phyloP scores from a whole-genome alignment of 2,797 vertebrate genomes.

The Pagetopsis macropterus region DNA sequence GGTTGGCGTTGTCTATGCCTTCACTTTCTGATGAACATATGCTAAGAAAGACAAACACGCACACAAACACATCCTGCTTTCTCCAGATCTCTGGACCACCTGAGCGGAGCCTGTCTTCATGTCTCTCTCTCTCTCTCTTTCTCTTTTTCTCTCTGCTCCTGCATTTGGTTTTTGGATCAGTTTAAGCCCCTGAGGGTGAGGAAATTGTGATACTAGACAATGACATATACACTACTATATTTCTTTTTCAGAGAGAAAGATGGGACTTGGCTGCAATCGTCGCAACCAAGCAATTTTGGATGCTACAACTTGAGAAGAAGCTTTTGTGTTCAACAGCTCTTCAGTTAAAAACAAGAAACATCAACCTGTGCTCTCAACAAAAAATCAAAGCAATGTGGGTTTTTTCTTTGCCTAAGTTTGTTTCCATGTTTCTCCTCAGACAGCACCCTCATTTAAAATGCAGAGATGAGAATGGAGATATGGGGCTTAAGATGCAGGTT shows the following conservation, averaged over 20 bases:
- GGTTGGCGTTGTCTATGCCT: slow-evolving; percentile 96
- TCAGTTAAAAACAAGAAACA: slow-evolving; percentile 45
- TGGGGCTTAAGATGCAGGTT: slow-evolving; percentile 59
- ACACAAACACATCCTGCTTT: slow-evolving; percentile 27
- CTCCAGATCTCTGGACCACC: slow-evolving; percentile 38
- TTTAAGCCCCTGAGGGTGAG: slow-evolving; percentile 24
- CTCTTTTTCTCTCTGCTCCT: slow-evolving; percentile 3
- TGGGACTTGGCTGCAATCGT: slow-evolving; percentile 37
- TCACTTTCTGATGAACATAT: slow-evolving; percentile 89
- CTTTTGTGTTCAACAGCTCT: slow-evolving; percentile 30
- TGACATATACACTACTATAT: slow-evolving; percentile 43
- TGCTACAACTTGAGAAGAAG: slow-evolving; percentile 21
- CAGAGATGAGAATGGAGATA: slow-evolving; percentile 59
- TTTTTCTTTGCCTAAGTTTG: slow-evolving; percentile 56
- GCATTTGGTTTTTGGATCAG: slow-evolving; percentile 26
- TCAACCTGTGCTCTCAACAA: slow-evolving; percentile 25
- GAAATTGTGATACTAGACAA: slow-evolving; percentile 35
- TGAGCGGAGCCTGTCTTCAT: slow-evolving; percentile 32
- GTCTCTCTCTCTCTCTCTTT: slow-evolving; percentile 2
- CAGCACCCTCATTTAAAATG: slow-evolving; percentile 48
- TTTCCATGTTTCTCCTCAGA: slow-evolving; percentile 63
- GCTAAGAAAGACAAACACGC: slow-evolving; percentile 24
- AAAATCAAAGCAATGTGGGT: slow-evolving; percentile 24
- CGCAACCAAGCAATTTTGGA: slow-evolving; percentile 28
- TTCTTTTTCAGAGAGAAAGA: slow-evolving; percentile 45